Base-by-base conservation (phyloP, 2,888 invertebrate genomes). In the Noctua fimbriata region DNA sequence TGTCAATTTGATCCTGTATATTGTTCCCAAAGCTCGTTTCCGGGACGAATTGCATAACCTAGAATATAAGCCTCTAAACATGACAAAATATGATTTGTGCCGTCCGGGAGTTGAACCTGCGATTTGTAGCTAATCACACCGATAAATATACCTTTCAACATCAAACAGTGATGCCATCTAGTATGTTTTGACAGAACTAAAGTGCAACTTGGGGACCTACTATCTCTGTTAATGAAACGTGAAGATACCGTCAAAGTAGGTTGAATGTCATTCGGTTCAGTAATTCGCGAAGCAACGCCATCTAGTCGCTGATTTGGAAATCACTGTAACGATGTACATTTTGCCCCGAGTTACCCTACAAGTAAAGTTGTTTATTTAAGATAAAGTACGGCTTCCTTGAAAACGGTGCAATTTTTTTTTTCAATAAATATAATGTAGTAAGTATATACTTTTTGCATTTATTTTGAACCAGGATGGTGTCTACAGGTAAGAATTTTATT, bases 211-310 rank as follows among this genome's bases (percentile, higher is more conserved):
- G 1, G 16, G 6, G 3, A 28, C 1, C 36, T 5, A 28, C 16
- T 4, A n/a, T 9, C n/a, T 36, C 75, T 47, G 6, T 2, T 12
- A 21, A 36, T 47, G 2, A 49, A 36, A 41, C 24, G 63, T 32
- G n/a, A 32, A n/a, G 12, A 18, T 21, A 36, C 21, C 1, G 24
- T 12, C 6, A 32, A 52, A n/a, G n/a, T 32, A 44, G n/a, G 21
- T 66, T 47, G 18, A 55, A 24, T 58, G 44, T 73, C 18, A 24
- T 28, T 58, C 16, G 12, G n/a, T 49, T 28, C 7, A 65, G 16
- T 10, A n/a, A 49, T 80, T 28, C 2, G 4, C 2, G 14, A 60
- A 60, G n/a, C 36, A 82, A 9, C 65, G 82, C 76, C 65, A 65
- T 80, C 80, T 80, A 81, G 28, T 5, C 41, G 65, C 32, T 55